phyloP scores from a whole-genome alignment of 2,797 vertebrate species.

The Melanotaenia boesemani region DNA sequence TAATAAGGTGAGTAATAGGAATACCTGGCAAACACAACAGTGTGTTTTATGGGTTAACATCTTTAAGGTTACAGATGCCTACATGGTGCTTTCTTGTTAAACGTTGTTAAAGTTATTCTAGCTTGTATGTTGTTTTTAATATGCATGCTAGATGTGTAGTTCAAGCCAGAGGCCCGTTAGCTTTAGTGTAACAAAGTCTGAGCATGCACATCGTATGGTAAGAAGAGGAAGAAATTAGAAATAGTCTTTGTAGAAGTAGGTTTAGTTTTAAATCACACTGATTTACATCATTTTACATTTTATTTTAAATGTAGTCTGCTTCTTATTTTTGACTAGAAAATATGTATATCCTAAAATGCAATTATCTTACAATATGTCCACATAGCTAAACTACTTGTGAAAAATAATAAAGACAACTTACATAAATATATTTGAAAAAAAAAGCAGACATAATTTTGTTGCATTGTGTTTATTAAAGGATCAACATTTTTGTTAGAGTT shows the following conservation, averaged over 20 bases:
- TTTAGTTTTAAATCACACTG: no score
- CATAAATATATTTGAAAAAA: no score
- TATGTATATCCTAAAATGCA: not conserved
- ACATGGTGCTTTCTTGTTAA: not conserved
- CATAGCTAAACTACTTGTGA: not conserved
- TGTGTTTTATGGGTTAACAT: not conserved
- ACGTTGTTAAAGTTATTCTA: not conserved
- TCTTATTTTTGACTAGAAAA: not conserved
- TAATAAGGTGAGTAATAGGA: not conserved
- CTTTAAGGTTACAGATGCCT: not conserved
- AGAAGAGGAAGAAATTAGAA: not conserved
- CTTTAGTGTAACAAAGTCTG: not conserved
- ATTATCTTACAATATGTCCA: not conserved
- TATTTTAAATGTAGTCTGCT: not conserved
- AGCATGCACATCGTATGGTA: not conserved
- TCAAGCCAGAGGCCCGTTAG: not conserved
- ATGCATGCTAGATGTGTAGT: not conserved
- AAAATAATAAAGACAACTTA: no score
- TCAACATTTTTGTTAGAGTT: constrained; percentile 16
- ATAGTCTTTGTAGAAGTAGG: no score
- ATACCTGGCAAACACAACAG: not conserved
- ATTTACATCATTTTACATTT: not conserved
- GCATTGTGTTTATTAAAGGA: not conserved
- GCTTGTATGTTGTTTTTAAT: not conserved
- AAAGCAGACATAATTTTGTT: not conserved